Conservation (phyloP, 2,888 invertebrate species). For the Idaea dimidiata region DNA sequence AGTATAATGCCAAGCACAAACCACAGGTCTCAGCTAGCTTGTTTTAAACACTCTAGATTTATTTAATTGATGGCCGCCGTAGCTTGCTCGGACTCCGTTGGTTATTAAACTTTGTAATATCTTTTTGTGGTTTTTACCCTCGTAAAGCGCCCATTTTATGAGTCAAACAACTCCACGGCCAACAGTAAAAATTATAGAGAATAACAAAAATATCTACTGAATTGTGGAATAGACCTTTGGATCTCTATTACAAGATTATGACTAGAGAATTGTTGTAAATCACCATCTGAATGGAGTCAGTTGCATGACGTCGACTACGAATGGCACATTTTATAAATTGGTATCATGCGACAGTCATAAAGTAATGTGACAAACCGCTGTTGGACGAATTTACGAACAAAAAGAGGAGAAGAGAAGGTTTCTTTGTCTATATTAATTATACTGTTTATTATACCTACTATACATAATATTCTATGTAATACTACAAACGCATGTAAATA, state of each 20-base stretch:
- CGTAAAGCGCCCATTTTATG: not conserved
- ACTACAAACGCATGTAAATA: no score
- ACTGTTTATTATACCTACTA: not conserved
- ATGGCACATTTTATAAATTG: not conserved
- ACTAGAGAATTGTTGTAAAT: conserved; percentile 18
- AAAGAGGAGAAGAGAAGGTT: not conserved
- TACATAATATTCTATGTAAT: not conserved
- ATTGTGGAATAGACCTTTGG: conserved; percentile 9
- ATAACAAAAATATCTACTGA: not conserved
- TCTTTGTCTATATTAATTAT: not conserved
- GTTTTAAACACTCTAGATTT: not conserved
- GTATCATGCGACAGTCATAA: not conserved
- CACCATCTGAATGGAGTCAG: conserved; percentile 15
- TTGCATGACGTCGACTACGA: conserved; percentile 2
- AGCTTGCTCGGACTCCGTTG: not conserved
- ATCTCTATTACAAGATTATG: conserved; percentile 21
- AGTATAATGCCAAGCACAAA: not conserved
- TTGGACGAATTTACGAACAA: not conserved
- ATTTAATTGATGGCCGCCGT: not conserved
- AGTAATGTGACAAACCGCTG: not conserved
- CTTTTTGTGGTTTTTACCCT: not conserved
- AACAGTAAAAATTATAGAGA: not conserved
- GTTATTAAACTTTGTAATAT: not conserved
- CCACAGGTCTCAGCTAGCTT: not conserved
- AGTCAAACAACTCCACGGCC: not conserved